Conservation (phyloP, 2,888 invertebrate genomes). For the Atherix ibis region DNA sequence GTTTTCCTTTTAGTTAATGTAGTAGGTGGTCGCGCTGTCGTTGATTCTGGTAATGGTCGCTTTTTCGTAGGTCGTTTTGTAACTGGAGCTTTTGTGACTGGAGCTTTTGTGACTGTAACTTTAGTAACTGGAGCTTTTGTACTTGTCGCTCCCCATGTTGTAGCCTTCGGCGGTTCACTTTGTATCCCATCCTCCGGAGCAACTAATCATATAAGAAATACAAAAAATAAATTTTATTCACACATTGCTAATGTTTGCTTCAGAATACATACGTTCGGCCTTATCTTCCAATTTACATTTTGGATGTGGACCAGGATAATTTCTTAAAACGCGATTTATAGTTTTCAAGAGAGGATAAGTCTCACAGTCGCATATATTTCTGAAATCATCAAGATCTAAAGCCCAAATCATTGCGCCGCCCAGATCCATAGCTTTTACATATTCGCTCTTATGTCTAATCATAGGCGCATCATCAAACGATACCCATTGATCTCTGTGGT, state of each 20-base stretch:
- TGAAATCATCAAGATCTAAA: slow-evolving; percentile 74
- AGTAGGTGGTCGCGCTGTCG: slow-evolving; percentile 9
- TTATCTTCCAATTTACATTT: slow-evolving; percentile 38
- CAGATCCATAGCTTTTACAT: slow-evolving; percentile 58
- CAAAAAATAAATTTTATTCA: not conserved
- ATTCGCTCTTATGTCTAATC: slow-evolving; percentile 69
- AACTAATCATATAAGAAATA: slow-evolving; percentile 3
- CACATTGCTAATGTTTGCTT: not conserved
- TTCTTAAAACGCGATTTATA: slow-evolving; percentile 63
- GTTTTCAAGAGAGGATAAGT: slow-evolving; percentile 63
- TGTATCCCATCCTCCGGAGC: slow-evolving; percentile 8
- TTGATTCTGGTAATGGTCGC: slow-evolving; percentile 8
- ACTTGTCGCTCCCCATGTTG: no score
- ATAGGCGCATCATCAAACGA: slow-evolving; percentile 80
- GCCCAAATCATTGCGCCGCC: slow-evolving; percentile 87
- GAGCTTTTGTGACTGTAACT: slow-evolving; percentile 7
- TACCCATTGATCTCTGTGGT: slow-evolving; percentile 76
- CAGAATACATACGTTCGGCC: slow-evolving; percentile 23
- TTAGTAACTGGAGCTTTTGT: no score
- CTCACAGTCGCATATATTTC: slow-evolving; percentile 65
- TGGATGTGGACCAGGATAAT: slow-evolving; percentile 48
- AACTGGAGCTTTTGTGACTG: no score
- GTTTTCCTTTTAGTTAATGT: slow-evolving; percentile 6
- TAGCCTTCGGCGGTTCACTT: slow-evolving; percentile 8
- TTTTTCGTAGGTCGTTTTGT: no score